These are phyloP conservation scores for Menidia beryllina DNA, from an alignment of 2,113 vertebrate genomes.

Conservation along the genomic window DNA sequence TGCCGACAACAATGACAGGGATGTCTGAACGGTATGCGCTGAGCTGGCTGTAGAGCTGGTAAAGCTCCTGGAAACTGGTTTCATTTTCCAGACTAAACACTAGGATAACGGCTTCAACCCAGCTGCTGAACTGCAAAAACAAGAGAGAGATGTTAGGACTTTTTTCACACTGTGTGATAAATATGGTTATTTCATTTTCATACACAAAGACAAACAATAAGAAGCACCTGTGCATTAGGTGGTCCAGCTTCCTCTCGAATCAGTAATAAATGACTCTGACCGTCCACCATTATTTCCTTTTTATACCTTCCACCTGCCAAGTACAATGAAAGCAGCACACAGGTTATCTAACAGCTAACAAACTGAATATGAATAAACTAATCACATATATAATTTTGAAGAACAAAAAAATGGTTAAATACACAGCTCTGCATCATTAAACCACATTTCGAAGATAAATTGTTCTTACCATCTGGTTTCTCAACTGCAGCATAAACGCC, in stretches of 20 bases:
- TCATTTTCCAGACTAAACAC: constrained; percentile 98
- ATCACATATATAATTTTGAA: background rate
- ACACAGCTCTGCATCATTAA: background rate
- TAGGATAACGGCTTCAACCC: constrained; percentile 94
- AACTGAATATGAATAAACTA: background rate
- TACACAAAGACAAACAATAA: constrained; percentile 24
- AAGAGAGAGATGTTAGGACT: background rate
- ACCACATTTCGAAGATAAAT: background rate
- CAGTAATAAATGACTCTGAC: constrained; percentile 92
- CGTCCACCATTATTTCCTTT: constrained; percentile 92
- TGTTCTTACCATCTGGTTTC: constrained; percentile 87
- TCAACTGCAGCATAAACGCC: constrained; percentile 90
- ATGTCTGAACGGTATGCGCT: constrained; percentile 83
- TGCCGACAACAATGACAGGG: constrained; percentile 91
- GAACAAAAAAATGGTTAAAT: background rate
- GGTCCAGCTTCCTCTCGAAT: constrained; percentile 91
- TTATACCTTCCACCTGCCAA: constrained; percentile 91
- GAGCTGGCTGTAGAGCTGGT: constrained; percentile 86
- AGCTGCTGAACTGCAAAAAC: constrained; percentile 88
- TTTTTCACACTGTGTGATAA: background rate
- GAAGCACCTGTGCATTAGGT: constrained; percentile 88
- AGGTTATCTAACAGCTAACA: constrained; percentile 12
- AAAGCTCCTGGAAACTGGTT: constrained; percentile 92
- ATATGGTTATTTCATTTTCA: background rate
- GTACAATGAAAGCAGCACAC: constrained; percentile 28